Evolutionary conservation across 2,888 invertebrate genomes (phyloP), one percentile per base, ranked within the genome.

Genomic region (Heteromyza rotundicornis): DNA sequence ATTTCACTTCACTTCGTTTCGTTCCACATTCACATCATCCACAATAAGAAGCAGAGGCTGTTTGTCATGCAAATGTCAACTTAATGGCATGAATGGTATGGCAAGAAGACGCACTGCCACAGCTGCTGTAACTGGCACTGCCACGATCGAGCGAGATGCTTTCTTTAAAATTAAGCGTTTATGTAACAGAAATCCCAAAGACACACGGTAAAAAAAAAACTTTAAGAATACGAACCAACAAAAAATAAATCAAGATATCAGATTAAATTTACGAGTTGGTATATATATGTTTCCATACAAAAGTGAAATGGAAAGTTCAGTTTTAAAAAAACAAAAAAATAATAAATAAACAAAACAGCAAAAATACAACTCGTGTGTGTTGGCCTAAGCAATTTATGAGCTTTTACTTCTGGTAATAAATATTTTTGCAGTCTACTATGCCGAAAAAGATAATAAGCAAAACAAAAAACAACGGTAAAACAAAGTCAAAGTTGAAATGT

Each of bases 11-110:
- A n/a, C n/a, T n/a, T n/a, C n/a, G n/a, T 56, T 40, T 17, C 36
- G 20, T 57, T 27, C 59, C 22, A 50, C 22, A 50, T 23, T 50
- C 40, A 40, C 40, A 40, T 40, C 40, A 40, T 7, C 16, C 40
- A n/a, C 40, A 40, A n/a, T n/a, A 7, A 40, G 10, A 40, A 40
- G 20, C n/a, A n/a, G n/a, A 14, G 20, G 52, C 40, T 22, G 47
- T 54, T 54, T 59, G 59, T 59, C 59, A 59, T 59, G 59, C 59
- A 59, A 59, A 59, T 59, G 59, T 59, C 59, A 54, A 59, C 44
- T 59, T 59, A 54, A 40, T 47, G 47, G n/a, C n/a, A n/a, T n/a
- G n/a, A n/a, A n/a, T n/a, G n/a, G n/a, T n/a, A n/a, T 20, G 47
- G 47, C 20, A 47, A 47, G n/a, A 32, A 40, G 40, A 40, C 40